Evolutionary conservation across 2,797 vertebrate genomes (phyloP), one percentile per base, ranked within the genome.

Genomic region (Chaenodraco wilsoni): DNA sequence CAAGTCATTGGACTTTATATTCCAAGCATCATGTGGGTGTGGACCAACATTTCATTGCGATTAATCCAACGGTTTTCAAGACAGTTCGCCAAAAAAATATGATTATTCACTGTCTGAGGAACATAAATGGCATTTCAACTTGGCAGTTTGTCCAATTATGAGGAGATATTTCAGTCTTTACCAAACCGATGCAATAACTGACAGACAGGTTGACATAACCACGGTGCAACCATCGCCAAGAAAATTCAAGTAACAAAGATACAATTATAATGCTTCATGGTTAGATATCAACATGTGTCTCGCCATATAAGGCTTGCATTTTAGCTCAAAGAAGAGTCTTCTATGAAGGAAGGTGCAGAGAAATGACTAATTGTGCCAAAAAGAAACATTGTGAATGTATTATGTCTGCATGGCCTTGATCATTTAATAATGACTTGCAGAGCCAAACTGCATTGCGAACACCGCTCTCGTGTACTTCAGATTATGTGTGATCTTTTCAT

Each of bases 401-500:
- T 49, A 40, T 16, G 16, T 64, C 70, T 60, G 44, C 40, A 43
- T 46, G 54, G 45, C 61, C 33, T 71, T 78, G n/a, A 62, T 44
- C 31, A 52, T 67, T 64, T 63, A 59, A 72, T 44, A 68, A 65
- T 41, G 23, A 56, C 40, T 27, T 78, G 45, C 16, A 41, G 43
- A 51, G 14, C 37, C 44, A 48, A 68, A 37, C 33, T 5, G 9
- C 19, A 17, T 0, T n/a, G 19, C 48, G 9, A 40, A 40, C 17
- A 40, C 7, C 3, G 48, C 14, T 33, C 43, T 40, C 41, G 46
- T 67, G 51, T 57, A 52, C 12, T 52, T 46, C 16, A 37, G 54
- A 64, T 62, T 54, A 46, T 61, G 57, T 64, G 48, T 55, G 72
- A 67, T 76, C 57, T 81, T 62, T 69, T 49, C 9, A 56, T 72